phyloP scores from a whole-genome alignment of 2,888 invertebrate species.

The Danaus chrysippus region DNA sequence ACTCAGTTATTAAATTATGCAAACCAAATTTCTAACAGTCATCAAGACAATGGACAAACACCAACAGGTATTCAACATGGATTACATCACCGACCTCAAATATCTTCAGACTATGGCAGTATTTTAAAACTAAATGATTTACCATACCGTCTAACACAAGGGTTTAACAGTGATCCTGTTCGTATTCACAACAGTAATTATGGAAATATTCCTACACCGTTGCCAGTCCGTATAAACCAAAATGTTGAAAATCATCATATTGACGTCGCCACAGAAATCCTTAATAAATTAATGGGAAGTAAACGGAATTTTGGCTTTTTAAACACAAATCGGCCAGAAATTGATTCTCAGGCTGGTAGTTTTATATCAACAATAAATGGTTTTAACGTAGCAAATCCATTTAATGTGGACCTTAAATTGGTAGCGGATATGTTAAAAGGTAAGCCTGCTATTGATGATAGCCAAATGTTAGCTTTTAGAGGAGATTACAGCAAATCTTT shows the following conservation, averaged over 20 bases:
- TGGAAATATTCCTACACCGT: conserved; percentile 53
- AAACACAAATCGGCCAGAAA: conserved; percentile 50
- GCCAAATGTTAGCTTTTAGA: conserved; percentile 51
- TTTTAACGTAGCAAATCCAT: conserved; percentile 74
- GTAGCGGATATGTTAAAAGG: conserved; percentile 72
- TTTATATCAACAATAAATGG: conserved; percentile 68
- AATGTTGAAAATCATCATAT: conserved; percentile 67
- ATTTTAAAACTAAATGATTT: conserved; percentile 66
- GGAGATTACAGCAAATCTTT: conserved; percentile 55
- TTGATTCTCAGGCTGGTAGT: conserved; percentile 49
- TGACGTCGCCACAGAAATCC: conserved; percentile 58
- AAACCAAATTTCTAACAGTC: conserved; percentile 45
- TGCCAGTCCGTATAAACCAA: conserved; percentile 66
- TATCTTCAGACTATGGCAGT: conserved; percentile 48
- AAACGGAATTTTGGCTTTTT: conserved; percentile 48
- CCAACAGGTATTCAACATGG: conserved; percentile 47
- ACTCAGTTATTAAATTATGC: conserved; percentile 45
- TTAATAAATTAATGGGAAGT: conserved; percentile 57
- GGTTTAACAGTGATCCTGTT: conserved; percentile 47
- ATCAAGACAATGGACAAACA: conserved; percentile 51
- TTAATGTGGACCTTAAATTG: conserved; percentile 70
- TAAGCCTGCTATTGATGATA: conserved; percentile 57
- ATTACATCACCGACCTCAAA: conserved; percentile 47
- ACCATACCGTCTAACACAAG: conserved; percentile 61
- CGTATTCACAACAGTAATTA: conserved; percentile 54